These are phyloP conservation scores for Ptilodon capucinus DNA, from an alignment of 2,888 invertebrate genomes.

Conservation along the genomic window DNA sequence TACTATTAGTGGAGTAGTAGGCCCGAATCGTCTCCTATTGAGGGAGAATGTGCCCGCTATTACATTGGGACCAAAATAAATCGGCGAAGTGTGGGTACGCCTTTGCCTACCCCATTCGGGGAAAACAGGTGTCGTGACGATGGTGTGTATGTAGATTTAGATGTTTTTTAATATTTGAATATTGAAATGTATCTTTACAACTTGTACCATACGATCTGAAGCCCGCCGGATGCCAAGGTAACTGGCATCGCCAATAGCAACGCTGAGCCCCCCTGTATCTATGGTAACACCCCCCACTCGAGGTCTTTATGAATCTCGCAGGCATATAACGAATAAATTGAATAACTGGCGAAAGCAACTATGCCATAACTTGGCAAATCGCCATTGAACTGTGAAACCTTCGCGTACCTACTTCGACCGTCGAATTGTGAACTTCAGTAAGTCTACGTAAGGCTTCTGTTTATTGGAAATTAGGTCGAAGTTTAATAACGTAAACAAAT, in stretches of 20 bases:
- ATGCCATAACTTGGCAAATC: slow-evolving; percentile 47
- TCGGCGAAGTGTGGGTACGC: too few relatives aligned
- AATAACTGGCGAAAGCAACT: slow-evolving; percentile 42
- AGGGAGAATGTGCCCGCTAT: too few relatives aligned
- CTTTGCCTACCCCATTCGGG: too few relatives aligned
- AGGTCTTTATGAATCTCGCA: slow-evolving; percentile 62
- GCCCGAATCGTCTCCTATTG: too few relatives aligned
- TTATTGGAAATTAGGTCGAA: not conserved
- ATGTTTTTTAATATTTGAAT: too few relatives aligned
- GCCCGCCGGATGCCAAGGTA: slow-evolving; percentile 58
- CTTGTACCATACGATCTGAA: slow-evolving; percentile 32
- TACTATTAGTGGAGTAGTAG: too few relatives aligned
- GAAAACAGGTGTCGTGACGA: too few relatives aligned
- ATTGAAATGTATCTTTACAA: slow-evolving; percentile 15
- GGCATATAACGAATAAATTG: slow-evolving; percentile 45
- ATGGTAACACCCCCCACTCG: slow-evolving; percentile 61
- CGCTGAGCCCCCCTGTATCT: slow-evolving; percentile 55
- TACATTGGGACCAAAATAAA: too few relatives aligned
- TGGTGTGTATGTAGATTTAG: too few relatives aligned
- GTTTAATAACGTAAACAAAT: not conserved
- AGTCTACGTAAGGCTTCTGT: not conserved
- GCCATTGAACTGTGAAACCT: slow-evolving; percentile 36
- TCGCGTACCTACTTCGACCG: too few relatives aligned
- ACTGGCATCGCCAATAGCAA: slow-evolving; percentile 71
- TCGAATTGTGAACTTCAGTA: not conserved